phyloP scores from a whole-genome alignment of 1,140 invertebrate species.

The Agraylea sexmaculata region DNA sequence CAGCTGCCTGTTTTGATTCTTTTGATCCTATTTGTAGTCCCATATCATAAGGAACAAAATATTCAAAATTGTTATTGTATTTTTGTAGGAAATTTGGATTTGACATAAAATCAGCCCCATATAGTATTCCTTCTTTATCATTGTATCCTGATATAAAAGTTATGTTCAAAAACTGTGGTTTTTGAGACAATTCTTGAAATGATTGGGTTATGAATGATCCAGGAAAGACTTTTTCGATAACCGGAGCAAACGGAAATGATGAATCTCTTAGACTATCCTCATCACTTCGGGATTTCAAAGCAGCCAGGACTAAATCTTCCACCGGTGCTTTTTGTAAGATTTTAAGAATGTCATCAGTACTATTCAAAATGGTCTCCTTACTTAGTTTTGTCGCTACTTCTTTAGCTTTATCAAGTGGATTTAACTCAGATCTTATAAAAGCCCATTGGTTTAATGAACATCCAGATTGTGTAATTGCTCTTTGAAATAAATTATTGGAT shows the following conservation, averaged over 20 bases:
- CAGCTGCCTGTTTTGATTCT: slow-evolving; percentile 26
- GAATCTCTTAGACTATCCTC: slow-evolving; percentile 19
- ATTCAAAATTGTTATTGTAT: slow-evolving; percentile 28
- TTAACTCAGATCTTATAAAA: slow-evolving; percentile 21
- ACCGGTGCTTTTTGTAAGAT: slow-evolving; percentile 28
- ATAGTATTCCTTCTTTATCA: slow-evolving; percentile 23
- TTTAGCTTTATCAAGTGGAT: slow-evolving; percentile 30
- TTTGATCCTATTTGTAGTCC: slow-evolving; percentile 26
- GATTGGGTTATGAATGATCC: slow-evolving; percentile 28
- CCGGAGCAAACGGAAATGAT: slow-evolving; percentile 24
- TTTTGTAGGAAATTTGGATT: slow-evolving; percentile 16
- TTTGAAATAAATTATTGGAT: slow-evolving; percentile 43
- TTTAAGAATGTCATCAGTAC: slow-evolving; percentile 29
- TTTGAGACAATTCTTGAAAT: slow-evolving; percentile 27
- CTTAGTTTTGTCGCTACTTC: slow-evolving; percentile 22
- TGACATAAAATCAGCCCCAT: neutral
- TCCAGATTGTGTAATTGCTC: slow-evolving; percentile 54
- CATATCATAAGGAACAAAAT: slow-evolving; percentile 28
- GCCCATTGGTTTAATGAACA: slow-evolving; percentile 50
- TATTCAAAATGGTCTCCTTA: neutral
- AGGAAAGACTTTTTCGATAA: slow-evolving; percentile 32
- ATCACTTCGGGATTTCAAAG: slow-evolving; percentile 20
- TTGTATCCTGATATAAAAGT: slow-evolving; percentile 31
- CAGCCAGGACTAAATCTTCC: slow-evolving; percentile 28
- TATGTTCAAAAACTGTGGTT: slow-evolving; percentile 28